Evolutionary conservation across 2,888 invertebrate genomes (phyloP).

Genomic region (Odontocolon sp.): DNA sequence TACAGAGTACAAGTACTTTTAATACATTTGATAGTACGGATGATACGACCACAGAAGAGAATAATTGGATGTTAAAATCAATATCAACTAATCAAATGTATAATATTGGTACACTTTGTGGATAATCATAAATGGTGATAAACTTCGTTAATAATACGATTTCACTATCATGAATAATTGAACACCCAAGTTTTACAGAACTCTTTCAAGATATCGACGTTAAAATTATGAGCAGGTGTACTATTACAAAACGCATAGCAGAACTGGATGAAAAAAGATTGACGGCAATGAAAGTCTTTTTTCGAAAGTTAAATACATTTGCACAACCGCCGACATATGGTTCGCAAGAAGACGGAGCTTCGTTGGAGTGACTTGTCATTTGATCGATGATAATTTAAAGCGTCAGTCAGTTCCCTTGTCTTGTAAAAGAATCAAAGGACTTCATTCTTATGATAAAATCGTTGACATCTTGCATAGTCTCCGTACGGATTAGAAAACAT

Average conservation of each 20-base stretch:
- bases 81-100: no score
- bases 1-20: no score
- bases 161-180: background rate
- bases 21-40: no score
- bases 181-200: background rate
- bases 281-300: background rate
- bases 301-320: background rate
- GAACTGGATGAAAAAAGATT: background rate
- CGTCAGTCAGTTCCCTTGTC: background rate
- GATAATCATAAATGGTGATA: no score
- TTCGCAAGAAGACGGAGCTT: background rate
- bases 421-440: background rate
- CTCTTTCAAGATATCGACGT: background rate
- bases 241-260: background rate
- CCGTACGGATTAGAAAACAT: background rate
- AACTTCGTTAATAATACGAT: background rate
- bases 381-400: background rate
- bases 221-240: background rate
- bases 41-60: no score
- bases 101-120: no score
- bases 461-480: slow-evolving; percentile 6
- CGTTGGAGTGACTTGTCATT: no score
- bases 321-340: no score
- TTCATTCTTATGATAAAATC: background rate
- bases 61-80: no score